Base-by-base conservation (phyloP, 2,113 vertebrate genomes). In the Amblyornis subalaris region DNA sequence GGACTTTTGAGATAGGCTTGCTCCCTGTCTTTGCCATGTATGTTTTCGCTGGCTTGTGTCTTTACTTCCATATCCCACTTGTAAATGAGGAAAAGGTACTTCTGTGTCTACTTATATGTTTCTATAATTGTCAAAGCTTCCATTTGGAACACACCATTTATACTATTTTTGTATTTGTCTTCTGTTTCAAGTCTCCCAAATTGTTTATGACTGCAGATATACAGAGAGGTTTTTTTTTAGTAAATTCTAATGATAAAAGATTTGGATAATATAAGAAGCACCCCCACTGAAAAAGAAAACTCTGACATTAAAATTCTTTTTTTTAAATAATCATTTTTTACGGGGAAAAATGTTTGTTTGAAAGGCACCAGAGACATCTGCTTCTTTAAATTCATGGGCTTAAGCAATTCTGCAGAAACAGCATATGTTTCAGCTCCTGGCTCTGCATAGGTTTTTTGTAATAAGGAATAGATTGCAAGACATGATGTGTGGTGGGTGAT, bases 121-220 rank as follows among this genome's bases (percentile, higher is more conserved):
- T 57, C 21, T 62, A 0, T 65, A 70, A 47, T 74, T 81, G 83
- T 88, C 55, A 64, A 42, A 75, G 6, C 6, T 80, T 89, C 42
- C 5, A 24, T 67, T 85, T 76, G 19, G 28, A 47, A 90, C 0
- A 2, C 11, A 58, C 2, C 2, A 29, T 76, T 85, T 44, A 5
- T 81, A 35, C 87, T 82, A 65, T 70, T 72, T 19, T 89, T 85
- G 22, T 66, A 62, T 58, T 85, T 91, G 24, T 75, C 31, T 69
- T 91, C 40, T 53, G 5, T 72, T 85, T 93, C 31, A 85, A 89
- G 31, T 73, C 40, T 88, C 25, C 15, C 35, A 62, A 62, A 51
- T 33, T 67, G 65, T 87, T 95, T 89, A 60, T 78, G 74, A 58
- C 21, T 77, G 29, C 36, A 96, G 47, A 76, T 84, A 35, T 21